Evolutionary conservation across 1,140 invertebrate genomes (phyloP).

Genomic region (Cydia splendana): DNA sequence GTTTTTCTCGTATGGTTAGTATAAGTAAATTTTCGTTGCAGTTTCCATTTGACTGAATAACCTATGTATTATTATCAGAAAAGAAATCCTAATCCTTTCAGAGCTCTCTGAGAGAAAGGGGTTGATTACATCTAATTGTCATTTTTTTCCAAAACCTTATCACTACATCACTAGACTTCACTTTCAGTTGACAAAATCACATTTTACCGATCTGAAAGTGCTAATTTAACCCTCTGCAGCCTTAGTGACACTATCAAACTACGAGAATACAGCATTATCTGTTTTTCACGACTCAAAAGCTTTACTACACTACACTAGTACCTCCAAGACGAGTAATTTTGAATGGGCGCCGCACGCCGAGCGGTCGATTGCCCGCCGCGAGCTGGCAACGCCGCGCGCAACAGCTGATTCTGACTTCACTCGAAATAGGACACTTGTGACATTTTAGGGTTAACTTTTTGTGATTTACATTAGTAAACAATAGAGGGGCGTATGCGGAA

Average conservation of each 20-base stretch:
- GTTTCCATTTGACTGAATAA: too few species aligned
- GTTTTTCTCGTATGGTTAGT: too few species aligned
- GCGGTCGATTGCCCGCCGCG: slow-evolving; percentile 25
- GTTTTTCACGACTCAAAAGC: background rate
- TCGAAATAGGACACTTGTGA: slow-evolving; percentile 11
- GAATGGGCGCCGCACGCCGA: slow-evolving; percentile 9
- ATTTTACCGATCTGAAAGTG: background rate
- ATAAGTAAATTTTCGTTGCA: too few species aligned
- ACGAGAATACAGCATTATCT: background rate
- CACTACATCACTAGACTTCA: background rate
- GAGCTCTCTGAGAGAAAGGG: too few species aligned
- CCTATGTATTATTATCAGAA: too few species aligned
- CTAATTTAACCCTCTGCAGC: background rate
- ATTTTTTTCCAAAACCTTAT: background rate
- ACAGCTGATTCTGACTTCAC: slow-evolving; percentile 3
- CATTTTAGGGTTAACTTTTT: slow-evolving; percentile 17
- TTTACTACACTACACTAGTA: slow-evolving; percentile 4
- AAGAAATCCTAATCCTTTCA: too few species aligned
- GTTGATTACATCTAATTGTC: background rate
- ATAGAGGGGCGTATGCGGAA: background rate
- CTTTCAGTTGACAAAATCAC: background rate
- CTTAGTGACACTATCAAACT: background rate
- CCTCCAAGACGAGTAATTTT: slow-evolving; percentile 23
- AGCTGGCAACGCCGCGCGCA: slow-evolving; percentile 22
- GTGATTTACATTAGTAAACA: slow-evolving; percentile 21